phyloP scores from a whole-genome alignment of 2,888 invertebrate genomes.

The Parelbella ahira region DNA sequence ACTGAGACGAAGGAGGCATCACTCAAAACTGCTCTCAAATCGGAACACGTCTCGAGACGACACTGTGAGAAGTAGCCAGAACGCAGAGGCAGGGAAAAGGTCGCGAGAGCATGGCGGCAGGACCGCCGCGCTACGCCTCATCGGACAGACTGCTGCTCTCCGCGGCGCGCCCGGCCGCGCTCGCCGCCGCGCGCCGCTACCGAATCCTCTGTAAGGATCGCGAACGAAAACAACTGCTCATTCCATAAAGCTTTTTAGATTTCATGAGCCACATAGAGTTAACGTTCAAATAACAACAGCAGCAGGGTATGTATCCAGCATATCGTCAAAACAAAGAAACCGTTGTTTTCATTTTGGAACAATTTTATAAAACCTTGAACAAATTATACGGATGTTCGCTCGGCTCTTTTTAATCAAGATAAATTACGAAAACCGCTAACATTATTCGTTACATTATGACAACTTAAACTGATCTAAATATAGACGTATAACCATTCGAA shows the following conservation, averaged over 20 bases:
- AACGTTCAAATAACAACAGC: too few species aligned
- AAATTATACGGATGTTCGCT: constrained; percentile 15
- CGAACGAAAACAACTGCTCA: neutral
- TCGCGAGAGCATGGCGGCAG: constrained; percentile 61
- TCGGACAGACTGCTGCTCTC: constrained; percentile 72
- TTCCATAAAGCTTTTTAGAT: too few species aligned
- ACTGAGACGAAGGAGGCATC: constrained; percentile 21
- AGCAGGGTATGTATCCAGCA: too few species aligned
- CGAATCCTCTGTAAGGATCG: constrained; percentile 46
- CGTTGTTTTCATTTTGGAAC: constrained; percentile 3
- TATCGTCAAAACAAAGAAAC: constrained; percentile 3
- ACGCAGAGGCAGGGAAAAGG: constrained; percentile 43
- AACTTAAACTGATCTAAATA: neutral
- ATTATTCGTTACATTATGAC: neutral
- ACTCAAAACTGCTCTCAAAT: constrained; percentile 25
- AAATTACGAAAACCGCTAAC: constrained; percentile 8
- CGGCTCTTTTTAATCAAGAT: constrained; percentile 4
- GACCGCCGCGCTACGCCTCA: constrained; percentile 78
- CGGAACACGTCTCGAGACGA: constrained; percentile 22
- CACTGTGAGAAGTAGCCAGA: constrained; percentile 42
- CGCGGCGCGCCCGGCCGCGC: constrained; percentile 45
- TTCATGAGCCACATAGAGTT: too few species aligned
- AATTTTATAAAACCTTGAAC: constrained; percentile 21
- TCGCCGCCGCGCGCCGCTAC: constrained; percentile 56
- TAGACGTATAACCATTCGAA: constrained; percentile 1